phyloP scores from a whole-genome alignment of 2,113 vertebrate genomes.

The Callipepla californica region DNA sequence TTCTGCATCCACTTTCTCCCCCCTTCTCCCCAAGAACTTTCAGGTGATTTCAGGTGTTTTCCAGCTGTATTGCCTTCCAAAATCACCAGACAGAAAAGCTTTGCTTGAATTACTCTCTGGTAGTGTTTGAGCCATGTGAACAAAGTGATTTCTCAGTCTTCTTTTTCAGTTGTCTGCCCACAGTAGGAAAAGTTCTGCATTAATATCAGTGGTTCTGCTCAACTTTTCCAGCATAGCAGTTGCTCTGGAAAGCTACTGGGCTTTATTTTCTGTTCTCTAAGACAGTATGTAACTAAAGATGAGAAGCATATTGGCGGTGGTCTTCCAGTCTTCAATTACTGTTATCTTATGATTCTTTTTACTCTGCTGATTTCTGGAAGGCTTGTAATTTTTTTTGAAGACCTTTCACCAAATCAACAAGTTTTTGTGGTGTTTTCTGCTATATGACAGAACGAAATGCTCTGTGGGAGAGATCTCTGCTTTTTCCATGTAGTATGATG shows the following conservation, averaged over 20 bases:
- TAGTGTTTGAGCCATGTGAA: background rate
- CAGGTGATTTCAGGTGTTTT: background rate
- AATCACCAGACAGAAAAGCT: background rate
- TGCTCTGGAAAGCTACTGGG: background rate
- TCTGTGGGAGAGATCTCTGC: background rate
- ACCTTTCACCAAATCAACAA: background rate
- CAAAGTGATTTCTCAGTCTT: background rate
- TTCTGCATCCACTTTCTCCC: background rate
- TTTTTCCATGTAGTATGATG: background rate
- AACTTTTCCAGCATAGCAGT: background rate
- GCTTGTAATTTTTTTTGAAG: background rate
- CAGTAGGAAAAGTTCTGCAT: background rate
- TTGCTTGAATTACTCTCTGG: fast-evolving
- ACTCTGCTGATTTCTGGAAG: background rate
- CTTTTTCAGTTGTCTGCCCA: background rate
- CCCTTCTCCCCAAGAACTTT: background rate
- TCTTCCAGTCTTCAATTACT: background rate
- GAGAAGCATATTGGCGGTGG: background rate
- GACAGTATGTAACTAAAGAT: background rate
- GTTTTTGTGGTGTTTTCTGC: background rate
- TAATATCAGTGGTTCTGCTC: background rate
- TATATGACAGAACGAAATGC: background rate
- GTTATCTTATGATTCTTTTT: background rate
- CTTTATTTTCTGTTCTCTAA: background rate
- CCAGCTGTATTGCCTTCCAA: background rate